Evolutionary conservation across 2,797 vertebrate genomes (phyloP), one percentile per base, ranked within the genome.

Genomic region (Coregonus suidteri): DNA sequence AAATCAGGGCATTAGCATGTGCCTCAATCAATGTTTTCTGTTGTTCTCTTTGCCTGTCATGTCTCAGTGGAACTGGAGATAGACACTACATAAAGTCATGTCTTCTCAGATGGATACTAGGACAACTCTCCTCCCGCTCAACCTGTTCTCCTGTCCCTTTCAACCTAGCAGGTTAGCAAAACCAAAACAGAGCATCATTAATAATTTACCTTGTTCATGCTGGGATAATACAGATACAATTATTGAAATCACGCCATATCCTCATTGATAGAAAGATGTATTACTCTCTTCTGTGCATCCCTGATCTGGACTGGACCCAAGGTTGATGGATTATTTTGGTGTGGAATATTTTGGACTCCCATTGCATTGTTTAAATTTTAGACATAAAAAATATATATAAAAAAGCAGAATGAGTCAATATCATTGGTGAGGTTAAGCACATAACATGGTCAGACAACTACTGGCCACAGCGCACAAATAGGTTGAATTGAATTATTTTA

Each of bases 1-100:
- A 90, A 91, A 89, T 90, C 75, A 77, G 90, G 87, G 91, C 92
- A 94, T 94, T 91, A 93, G 89, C 91, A 91, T 91, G 88, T 76
- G 91, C 89, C 82, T 91, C 91, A 93, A 91, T 90, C 90, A 89
- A 83, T 82, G 87, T 84, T 80, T 82, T 88, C 88, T 76, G 79
- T 77, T 76, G 78, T 88, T 85, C 87, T 70, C 73, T 25, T 82
- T 77, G 83, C 80, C 85, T 91, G 88, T 91, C 84, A 88, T 87
- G 88, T 92, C 85, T 91, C 83, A 34, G 79, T 80, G 85, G 86
- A 84, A 87, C 78, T 82, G 84, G 75, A 89, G 88, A 76, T 80
- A 88, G 86, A 79, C 75, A 80, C 75, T 84, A 75, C 86, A 76
- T 80, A 77, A 86, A 90, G 92, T 91, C 76, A 77, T 83, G 84